phyloP scores from a whole-genome alignment of 2,888 invertebrate species.

The Candidula unifasciata region DNA sequence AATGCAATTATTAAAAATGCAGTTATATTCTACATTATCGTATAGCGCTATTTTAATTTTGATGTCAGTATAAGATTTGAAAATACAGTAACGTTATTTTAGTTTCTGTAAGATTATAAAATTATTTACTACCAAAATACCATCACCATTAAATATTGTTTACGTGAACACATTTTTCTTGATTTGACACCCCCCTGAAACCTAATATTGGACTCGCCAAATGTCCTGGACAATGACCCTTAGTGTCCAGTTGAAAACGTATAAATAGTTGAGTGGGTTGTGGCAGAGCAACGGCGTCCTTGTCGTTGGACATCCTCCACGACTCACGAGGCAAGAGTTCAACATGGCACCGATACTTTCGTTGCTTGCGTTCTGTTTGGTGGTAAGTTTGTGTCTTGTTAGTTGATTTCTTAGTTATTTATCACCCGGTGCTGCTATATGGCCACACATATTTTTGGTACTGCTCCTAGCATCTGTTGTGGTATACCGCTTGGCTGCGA shows the following conservation, averaged over 20 bases:
- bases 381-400: conserved; percentile 13
- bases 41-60: too few species aligned
- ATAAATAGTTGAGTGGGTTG: neutral
- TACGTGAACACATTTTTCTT: neutral
- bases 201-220: neutral
- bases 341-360: neutral
- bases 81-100: too few species aligned
- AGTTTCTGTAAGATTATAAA: too few species aligned
- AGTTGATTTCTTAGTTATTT: neutral
- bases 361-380: neutral
- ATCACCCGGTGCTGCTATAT: too few species aligned
- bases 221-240: conserved; percentile 9
- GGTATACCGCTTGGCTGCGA: too few species aligned
- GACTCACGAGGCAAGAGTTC: neutral
- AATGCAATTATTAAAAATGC: too few species aligned
- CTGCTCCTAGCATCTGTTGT: too few species aligned
- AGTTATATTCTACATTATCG: too few species aligned
- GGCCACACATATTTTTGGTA: too few species aligned
- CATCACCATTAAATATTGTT: neutral
- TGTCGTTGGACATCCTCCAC: conserved; percentile 9
- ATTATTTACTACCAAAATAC: too few species aligned
- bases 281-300: neutral
- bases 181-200: neutral
- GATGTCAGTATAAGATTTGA: too few species aligned
- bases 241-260: neutral